Conservation (phyloP, 2,797 vertebrate genomes). For the Alfaro cultratus region DNA sequence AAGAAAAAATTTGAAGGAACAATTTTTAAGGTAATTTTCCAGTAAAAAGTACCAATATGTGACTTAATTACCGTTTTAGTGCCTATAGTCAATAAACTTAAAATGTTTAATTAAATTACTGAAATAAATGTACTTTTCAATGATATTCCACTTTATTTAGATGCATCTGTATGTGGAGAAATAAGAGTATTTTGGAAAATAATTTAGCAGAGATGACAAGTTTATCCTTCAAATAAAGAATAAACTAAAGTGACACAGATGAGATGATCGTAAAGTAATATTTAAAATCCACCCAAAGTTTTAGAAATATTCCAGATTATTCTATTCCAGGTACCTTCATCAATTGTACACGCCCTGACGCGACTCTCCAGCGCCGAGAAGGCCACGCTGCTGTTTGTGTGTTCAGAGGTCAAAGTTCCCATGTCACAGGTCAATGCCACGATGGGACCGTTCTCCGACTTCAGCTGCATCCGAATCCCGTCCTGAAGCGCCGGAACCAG, state of each 20-base stretch:
- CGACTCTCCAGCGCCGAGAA: slow-evolving; percentile 71
- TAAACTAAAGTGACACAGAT: background rate
- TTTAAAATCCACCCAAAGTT: background rate
- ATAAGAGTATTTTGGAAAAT: background rate
- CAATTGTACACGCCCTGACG: slow-evolving; percentile 42
- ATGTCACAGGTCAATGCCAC: slow-evolving; percentile 84
- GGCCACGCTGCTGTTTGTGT: slow-evolving; percentile 1
- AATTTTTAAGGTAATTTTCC: background rate
- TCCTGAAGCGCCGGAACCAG: slow-evolving; percentile 72
- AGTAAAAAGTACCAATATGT: background rate
- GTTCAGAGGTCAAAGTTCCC: background rate
- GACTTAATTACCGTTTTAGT: background rate
- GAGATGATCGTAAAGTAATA: background rate
- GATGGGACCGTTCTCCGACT: slow-evolving; percentile 86
- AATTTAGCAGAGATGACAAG: background rate
- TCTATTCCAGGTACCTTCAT: slow-evolving; percentile 42
- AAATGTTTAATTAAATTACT: background rate
- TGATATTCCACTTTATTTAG: background rate
- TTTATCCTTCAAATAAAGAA: background rate
- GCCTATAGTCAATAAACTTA: background rate
- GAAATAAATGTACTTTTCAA: background rate
- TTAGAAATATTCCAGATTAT: background rate
- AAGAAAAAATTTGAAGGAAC: background rate
- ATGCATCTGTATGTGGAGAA: background rate
- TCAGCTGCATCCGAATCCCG: slow-evolving; percentile 86